Evolutionary conservation across 2,113 vertebrate genomes (phyloP).

Genomic region (Thomomys bottae): DNA sequence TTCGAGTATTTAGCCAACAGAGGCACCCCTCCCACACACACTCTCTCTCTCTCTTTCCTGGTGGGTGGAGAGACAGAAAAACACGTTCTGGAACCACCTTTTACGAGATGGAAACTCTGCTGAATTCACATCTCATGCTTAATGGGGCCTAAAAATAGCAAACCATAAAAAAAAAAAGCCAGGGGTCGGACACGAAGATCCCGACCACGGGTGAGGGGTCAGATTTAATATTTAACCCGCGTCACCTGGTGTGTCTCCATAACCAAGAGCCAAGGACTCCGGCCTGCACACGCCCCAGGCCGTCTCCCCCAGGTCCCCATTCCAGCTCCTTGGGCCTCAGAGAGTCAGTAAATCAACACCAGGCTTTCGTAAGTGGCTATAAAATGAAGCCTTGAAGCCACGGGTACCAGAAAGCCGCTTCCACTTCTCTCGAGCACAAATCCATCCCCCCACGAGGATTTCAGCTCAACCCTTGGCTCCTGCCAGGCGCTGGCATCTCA

Average conservation of each 20-base stretch:
- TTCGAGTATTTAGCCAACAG: not conserved
- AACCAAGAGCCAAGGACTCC: slow-evolving; percentile 24
- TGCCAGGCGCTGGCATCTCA: too few species aligned
- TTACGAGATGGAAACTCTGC: not conserved
- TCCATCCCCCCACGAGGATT: not conserved
- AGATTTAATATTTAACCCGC: slow-evolving; percentile 69
- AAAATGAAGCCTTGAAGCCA: not conserved
- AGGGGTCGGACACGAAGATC: not conserved
- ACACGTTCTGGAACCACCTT: not conserved
- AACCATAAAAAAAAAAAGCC: slow-evolving; percentile 42
- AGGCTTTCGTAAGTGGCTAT: too few species aligned
- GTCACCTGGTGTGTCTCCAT: not conserved
- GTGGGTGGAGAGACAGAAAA: not conserved
- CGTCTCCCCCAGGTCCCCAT: too few species aligned
- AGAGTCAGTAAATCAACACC: too few species aligned
- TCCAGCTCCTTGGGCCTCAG: too few species aligned
- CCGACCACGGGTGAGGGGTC: not conserved
- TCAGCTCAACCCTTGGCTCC: slow-evolving; percentile 21
- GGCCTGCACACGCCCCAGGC: not conserved
- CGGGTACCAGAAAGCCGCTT: not conserved
- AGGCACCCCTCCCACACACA: not conserved
- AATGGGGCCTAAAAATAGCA: slow-evolving; percentile 62
- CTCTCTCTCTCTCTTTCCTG: too few species aligned
- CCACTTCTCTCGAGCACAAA: slow-evolving; percentile 31
- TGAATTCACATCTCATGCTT: slow-evolving; percentile 49